Base-by-base conservation (phyloP, 2,797 vertebrate genomes). In the Pteropus rufus region DNA sequence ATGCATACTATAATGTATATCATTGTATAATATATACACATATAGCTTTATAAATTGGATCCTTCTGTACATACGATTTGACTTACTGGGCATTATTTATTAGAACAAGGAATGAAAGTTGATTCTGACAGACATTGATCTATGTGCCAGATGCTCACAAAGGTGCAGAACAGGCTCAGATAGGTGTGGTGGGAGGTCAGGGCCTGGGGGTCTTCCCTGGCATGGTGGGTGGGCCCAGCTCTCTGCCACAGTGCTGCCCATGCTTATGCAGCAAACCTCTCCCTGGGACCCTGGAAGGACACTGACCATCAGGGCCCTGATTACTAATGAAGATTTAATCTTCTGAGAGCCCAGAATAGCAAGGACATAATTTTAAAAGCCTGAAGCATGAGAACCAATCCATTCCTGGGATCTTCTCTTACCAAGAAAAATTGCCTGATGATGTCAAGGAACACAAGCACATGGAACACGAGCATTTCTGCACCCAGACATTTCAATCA, bases 291-390 rank as follows among this genome's bases (percentile, higher is more conserved):
- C 29, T 36, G 41, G 41, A 89, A 82, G 76, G 80, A 64, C 67
- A 26, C 10, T 83, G 81, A 56, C 69, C 54, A 56, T 29, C 64
- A 46, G 23, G 52, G 58, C 39, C 79, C 44, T 49, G 62, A 91
- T 86, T 91, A 70, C 79, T 77, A 73, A 88, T 10, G n/a, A 91
- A 69, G 86, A 62, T 54, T 86, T 83, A n/a, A 80, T 84, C 62
- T 83, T 86, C 60, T 0, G 11, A 95, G 81, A 91, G 56, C 94
- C 65, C 89, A 77, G 89, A 80, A 94, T 46, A 96, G 94, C 86
- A 89, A 89, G 87, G 73, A 76, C 54, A 56, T 54, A 29, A 87
- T 82, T 94, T 64, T 65, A 91, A 75, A 95, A 94, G 72, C 60
- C 46, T 31, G 54, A 82, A 34, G 18, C 9, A 9, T 29, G 39